These are phyloP conservation scores for Brotula barbata DNA, from an alignment of 2,797 vertebrate species.

Conservation along the genomic window DNA sequence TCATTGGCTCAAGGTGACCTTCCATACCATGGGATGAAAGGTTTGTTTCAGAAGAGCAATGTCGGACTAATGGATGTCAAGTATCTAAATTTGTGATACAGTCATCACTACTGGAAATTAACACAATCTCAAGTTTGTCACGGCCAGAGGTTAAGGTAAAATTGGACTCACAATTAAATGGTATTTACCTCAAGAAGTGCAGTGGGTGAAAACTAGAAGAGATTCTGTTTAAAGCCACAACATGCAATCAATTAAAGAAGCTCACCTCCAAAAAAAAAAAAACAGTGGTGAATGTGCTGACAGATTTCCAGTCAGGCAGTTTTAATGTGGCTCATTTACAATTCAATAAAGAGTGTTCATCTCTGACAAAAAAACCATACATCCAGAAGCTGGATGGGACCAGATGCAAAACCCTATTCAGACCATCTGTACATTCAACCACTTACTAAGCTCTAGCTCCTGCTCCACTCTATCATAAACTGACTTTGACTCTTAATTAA, in stretches of 20 bases:
- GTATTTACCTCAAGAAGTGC: conserved; percentile 17
- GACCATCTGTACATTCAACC: conserved; percentile 42
- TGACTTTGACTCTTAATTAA: conserved; percentile 63
- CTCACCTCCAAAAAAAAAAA: conserved; percentile 9
- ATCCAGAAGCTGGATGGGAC: conserved; percentile 13
- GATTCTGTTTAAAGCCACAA: conserved; percentile 5
- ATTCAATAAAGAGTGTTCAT: conserved; percentile 24
- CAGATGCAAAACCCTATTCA: conserved; percentile 28
- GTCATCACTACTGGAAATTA: conserved; percentile 10
- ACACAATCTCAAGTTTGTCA: conserved; percentile 10
- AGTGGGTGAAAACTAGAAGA: conserved; percentile 12
- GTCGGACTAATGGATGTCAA: conserved; percentile 11
- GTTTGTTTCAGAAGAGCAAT: conserved; percentile 29
- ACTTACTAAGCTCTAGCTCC: conserved; percentile 32
- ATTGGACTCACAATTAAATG: neutral
- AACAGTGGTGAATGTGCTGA: conserved; percentile 5
- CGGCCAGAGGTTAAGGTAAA: too few species aligned
- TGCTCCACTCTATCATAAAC: conserved; percentile 25
- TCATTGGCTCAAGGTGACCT: conserved; percentile 33
- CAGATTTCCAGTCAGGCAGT: conserved; percentile 1
- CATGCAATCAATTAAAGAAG: neutral
- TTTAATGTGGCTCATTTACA: conserved; percentile 24
- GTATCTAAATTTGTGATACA: conserved; percentile 40
- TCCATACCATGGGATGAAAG: conserved; percentile 30
- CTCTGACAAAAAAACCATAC: conserved; percentile 5